Conservation (phyloP, 2,888 invertebrate species). For the Pecten maximus region DNA sequence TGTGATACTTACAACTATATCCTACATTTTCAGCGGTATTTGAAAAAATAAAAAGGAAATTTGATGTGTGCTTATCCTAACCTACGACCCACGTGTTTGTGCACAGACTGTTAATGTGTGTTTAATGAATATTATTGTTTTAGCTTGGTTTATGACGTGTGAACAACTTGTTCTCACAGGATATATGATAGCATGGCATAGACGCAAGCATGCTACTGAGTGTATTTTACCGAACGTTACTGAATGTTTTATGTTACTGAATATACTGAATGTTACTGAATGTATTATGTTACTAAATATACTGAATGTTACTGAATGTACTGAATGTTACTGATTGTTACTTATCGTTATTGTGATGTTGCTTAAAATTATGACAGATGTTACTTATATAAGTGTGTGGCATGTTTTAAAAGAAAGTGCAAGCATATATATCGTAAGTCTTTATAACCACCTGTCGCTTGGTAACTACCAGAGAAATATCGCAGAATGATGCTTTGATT, state of each 20-base stretch:
- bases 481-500: background rate
- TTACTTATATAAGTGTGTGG: background rate
- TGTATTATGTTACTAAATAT: background rate
- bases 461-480: background rate
- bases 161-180: background rate
- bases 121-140: background rate
- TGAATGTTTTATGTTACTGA: background rate
- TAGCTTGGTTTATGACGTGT: background rate
- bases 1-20: constrained; percentile 14
- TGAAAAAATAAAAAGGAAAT: background rate
- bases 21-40: background rate
- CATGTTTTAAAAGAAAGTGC: too few species aligned
- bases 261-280: background rate
- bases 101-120: background rate
- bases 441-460: too few species aligned
- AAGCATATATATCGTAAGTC: too few species aligned
- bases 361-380: background rate
- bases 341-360: background rate
- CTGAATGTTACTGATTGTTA: too few species aligned
- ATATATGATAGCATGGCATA: background rate
- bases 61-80: background rate
- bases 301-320: too few species aligned
- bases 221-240: background rate
- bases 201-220: background rate
- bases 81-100: background rate